Base-by-base conservation (phyloP, 2,888 invertebrate genomes). In the Epistrophella euchroma region DNA sequence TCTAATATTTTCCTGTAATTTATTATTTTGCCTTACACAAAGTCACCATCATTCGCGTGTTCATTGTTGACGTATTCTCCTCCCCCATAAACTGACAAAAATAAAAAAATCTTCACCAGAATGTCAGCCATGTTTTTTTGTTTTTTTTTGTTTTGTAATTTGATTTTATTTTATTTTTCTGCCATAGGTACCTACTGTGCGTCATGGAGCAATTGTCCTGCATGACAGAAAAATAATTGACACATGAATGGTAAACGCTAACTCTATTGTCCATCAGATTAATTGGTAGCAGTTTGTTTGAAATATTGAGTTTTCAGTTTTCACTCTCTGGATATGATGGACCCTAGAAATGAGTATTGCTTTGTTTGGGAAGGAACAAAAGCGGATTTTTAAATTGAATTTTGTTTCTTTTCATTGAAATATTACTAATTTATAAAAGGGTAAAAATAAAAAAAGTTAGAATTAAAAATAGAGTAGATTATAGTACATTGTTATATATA, bases 221-320 rank as follows among this genome's bases (percentile, higher is more conserved):
- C 64, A 74, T 76, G 79, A 76, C 84, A 76, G 75, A 60, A 80
- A 75, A 75, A 84, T 79, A 84, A 84, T 79, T 84, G 84, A 80
- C 79, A 84, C 75, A 80, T 75, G 84, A 84, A 84, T 76, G 66
- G 62, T 75, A 58, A 66, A 71, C 79, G 74, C 75, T 75, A 79
- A 79, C 71, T 79, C 84, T 58, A 76, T 84, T 84, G 79, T 79
- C 66, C 66, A 66, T 37, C 66, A 58, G 72, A 79, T 80, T 84
- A 84, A 84, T 84, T 84, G 75, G 66, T 55, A 72, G 75, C 64
- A 75, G 84, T 75, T 84, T 66, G 79, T 76, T 79, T 76, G 71
- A 76, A 72, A 80, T 75, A 75, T 75, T 71, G 71, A 66, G 60
- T 72, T 78, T 82, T 78, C 56, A 62, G 60, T 72, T 78, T 82